Evolutionary conservation across 2,888 invertebrate genomes (phyloP), one percentile per base, ranked within the genome.

Genomic region (Punctoribates punctum): DNA sequence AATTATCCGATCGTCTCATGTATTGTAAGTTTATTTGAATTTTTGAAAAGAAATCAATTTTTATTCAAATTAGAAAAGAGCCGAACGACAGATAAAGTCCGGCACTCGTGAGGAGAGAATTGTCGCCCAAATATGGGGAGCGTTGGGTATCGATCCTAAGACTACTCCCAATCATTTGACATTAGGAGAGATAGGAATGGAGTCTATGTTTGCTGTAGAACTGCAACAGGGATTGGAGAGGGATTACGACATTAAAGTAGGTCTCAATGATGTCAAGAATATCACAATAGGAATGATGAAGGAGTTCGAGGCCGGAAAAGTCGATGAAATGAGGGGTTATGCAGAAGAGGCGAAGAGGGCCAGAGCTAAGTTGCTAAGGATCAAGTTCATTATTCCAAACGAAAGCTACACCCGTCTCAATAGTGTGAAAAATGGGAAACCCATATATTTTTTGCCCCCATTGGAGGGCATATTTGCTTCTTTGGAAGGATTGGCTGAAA

Each of bases 181-280:
- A 57, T 86, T 99, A 67, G 94, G 94, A 38, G 98, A 99, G 84
- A 88, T 99, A 54, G 98, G 98, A 78, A 93, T 99, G 90, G 98
- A 99, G 84, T 97, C 97, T 1, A 86, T 99, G 80, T 98, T 98
- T 97, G 96, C 96, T 67, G 96, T 98, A 1, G 98, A 99, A 87
- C 95, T 99, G 82, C 97, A 97, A 84, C 96, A 96, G 85, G 93
- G 93, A 0, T 86, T 97, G 75, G 96, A 96, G 84, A 88, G 95
- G 76, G 93, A 92, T 82, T 96, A 91, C 85, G 96, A 98, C 84
- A 85, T 97, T 77, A 90, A 93, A 27, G 86, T 98, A 78, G 90
- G 92, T 78, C 92, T 95, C 80, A 93, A 93, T 84, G 96, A 96
- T 85, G 94, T 97, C 81, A 88, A 96, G 79, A 88, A 87, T 74